Evolutionary conservation across 2,888 invertebrate species (phyloP).

Genomic region (Carcina quercana): DNA sequence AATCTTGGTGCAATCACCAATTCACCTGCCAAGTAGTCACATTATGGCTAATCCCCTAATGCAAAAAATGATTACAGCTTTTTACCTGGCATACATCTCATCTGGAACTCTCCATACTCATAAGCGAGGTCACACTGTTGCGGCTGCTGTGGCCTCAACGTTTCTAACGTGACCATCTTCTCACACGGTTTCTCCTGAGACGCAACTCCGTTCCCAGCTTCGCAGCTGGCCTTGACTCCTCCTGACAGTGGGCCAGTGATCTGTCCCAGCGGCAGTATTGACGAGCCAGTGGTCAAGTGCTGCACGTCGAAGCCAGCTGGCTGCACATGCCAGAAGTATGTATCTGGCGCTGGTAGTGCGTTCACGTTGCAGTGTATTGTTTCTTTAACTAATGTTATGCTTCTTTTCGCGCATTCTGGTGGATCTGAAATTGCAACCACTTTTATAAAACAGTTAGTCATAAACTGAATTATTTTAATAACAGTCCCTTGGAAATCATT

Average conservation of each 20-base stretch:
- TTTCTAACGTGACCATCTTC: constrained; percentile 45
- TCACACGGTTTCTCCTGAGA: constrained; percentile 54
- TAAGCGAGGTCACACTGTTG: constrained; percentile 58
- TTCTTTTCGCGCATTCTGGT: constrained; percentile 52
- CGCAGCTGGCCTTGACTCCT: constrained; percentile 46
- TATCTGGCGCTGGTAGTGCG: constrained; percentile 51
- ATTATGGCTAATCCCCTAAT: no score
- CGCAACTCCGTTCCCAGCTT: constrained; percentile 57
- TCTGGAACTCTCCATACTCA: constrained; percentile 59
- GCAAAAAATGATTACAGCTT: no score
- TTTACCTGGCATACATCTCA: constrained; percentile 62
- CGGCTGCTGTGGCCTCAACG: constrained; percentile 52
- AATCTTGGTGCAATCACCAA: no score
- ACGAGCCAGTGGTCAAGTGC: constrained; percentile 56
- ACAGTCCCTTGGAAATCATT: no score
- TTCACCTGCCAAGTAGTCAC: no score
- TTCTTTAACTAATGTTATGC: constrained; percentile 52
- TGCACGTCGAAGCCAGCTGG: constrained; percentile 48
- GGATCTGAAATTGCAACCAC: constrained; percentile 20
- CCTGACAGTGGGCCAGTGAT: constrained; percentile 51
- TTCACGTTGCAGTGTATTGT: constrained; percentile 50
- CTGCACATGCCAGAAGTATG: constrained; percentile 60
- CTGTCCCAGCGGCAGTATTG: constrained; percentile 47
- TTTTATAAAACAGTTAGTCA: background rate
- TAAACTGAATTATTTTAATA: no score